These are phyloP conservation scores for Hyalella azteca DNA, from an alignment of 2,888 invertebrate genomes.

Conservation along the genomic window DNA sequence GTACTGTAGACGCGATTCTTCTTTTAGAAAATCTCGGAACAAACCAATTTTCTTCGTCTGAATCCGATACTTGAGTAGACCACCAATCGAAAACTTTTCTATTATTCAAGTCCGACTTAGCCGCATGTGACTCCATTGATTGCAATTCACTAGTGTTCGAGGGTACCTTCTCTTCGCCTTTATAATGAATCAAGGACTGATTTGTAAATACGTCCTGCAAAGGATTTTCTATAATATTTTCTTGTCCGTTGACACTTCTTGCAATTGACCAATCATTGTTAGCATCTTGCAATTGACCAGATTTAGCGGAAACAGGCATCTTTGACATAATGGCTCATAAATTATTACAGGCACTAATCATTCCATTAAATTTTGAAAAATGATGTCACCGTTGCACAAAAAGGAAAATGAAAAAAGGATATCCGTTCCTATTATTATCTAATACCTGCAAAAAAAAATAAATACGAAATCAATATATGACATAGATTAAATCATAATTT, in stretches of 20 bases:
- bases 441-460: no score
- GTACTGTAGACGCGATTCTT: not conserved
- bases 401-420: no score
- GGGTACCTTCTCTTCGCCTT: not conserved
- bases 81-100: conserved; percentile 28
- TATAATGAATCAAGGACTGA: not conserved
- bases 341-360: no score
- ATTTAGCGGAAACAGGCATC: no score
- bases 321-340: no score
- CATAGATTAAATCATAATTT: no score
- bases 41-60: conserved; percentile 35
- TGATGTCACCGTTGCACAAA: no score
- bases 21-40: conserved; percentile 29
- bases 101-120: not conserved
- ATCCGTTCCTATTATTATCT: no score
- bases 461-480: no score
- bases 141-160: not conserved
- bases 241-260: conserved; percentile 15
- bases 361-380: no score
- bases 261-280: no score
- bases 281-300: no score
- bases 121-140: not conserved
- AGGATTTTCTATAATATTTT: conserved; percentile 3
- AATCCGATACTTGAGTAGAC: conserved; percentile 29
- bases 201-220: not conserved